Evolutionary conservation across 2,113 vertebrate species (phyloP).

Genomic region (Plecotus auritus): DNA sequence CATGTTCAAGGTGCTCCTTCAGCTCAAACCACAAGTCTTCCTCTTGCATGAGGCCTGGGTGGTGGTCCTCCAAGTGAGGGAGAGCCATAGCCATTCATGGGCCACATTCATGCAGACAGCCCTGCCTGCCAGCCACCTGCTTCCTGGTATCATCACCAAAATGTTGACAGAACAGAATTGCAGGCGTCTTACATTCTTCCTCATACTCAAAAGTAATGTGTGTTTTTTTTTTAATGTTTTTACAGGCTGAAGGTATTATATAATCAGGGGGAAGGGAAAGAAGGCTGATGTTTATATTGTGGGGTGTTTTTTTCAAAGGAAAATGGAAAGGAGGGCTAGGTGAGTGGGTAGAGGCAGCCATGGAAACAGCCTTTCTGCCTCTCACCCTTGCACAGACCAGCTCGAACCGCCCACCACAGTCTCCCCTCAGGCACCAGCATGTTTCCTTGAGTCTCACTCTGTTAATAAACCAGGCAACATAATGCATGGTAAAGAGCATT

Average conservation of each 20-base stretch:
- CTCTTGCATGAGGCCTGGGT: neutral
- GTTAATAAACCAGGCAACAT: neutral
- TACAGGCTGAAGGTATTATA: neutral
- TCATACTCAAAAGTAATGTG: fast-evolving
- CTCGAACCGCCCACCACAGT: neutral
- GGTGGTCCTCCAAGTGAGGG: neutral
- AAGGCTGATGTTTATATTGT: too few species aligned
- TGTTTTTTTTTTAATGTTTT: neutral
- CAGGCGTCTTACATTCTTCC: neutral
- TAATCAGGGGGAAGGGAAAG: neutral
- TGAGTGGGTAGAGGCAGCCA: neutral
- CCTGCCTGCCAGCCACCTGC: fast-evolving
- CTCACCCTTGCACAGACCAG: neutral
- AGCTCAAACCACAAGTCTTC: neutral
- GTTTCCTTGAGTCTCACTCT: neutral
- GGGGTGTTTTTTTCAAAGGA: neutral
- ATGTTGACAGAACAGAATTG: neutral
- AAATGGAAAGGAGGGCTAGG: neutral
- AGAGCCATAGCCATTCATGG: neutral
- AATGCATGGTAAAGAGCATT: neutral
- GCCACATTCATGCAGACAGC: neutral
- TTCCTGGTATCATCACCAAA: neutral
- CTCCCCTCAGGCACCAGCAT: neutral
- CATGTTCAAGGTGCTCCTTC: neutral
- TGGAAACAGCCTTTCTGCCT: neutral